phyloP scores from a whole-genome alignment of 30 jellyfish, hydroid and myxozoan genomes.

The Pseudorhiza aurosa region DNA sequence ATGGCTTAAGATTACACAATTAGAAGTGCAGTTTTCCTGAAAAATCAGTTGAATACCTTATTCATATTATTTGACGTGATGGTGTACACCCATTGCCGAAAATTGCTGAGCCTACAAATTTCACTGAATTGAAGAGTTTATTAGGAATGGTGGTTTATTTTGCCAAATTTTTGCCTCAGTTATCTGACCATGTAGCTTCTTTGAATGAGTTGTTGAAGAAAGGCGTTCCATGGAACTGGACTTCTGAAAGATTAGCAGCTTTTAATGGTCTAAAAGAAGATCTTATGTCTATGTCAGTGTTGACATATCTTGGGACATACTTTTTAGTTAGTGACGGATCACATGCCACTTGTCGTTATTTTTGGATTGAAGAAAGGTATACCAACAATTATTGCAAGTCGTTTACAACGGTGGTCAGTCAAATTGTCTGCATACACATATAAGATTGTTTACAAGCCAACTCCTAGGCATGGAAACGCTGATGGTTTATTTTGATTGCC shows the following conservation, averaged over 20 bases:
- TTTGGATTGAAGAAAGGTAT: slow-evolving; percentile 70
- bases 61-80: slow-evolving; percentile 54
- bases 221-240: slow-evolving; percentile 36
- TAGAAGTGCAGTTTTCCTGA: slow-evolving; percentile 45
- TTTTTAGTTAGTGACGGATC: slow-evolving; percentile 64
- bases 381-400: slow-evolving; percentile 73
- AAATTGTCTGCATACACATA: slow-evolving; percentile 26
- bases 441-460: slow-evolving; percentile 55
- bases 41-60: slow-evolving; percentile 55
- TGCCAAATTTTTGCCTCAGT: slow-evolving; percentile 51
- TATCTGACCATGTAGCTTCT: slow-evolving; percentile 48
- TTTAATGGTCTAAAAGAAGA: slow-evolving; percentile 15
- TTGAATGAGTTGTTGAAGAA: slow-evolving; percentile 29
- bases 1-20: slow-evolving; percentile 53
- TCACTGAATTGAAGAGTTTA: slow-evolving; percentile 52
- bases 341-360: slow-evolving; percentile 60
- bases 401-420: slow-evolving; percentile 57
- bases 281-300: slow-evolving; percentile 52
- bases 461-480: slow-evolving; percentile 61
- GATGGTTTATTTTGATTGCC: slow-evolving; percentile 77
- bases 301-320: slow-evolving; percentile 59
- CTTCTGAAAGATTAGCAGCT: slow-evolving; percentile 21
- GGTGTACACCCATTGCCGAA: slow-evolving; percentile 54
- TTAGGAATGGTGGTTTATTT: slow-evolving; percentile 28
- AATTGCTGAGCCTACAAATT: slow-evolving; percentile 58